These are phyloP conservation scores for Xiphophorus birchmanni DNA, from an alignment of 2,797 vertebrate genomes.

Conservation along the genomic window DNA sequence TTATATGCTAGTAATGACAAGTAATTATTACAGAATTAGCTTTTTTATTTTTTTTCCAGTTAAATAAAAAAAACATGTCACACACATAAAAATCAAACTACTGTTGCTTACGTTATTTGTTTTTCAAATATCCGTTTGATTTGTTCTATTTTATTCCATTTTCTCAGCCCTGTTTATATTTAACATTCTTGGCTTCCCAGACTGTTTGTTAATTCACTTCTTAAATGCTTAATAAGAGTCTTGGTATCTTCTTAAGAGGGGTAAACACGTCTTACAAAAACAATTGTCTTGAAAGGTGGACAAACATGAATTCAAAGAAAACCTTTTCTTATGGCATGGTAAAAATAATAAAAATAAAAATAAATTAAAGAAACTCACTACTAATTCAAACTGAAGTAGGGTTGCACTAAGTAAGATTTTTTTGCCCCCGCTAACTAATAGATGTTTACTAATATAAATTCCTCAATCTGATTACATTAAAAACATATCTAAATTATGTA, in stretches of 20 bases:
- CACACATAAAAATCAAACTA: background rate
- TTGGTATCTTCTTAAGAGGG: background rate
- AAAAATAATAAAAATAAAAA: background rate
- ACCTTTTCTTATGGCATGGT: background rate
- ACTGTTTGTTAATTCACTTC: background rate
- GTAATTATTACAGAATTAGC: background rate
- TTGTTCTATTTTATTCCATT: background rate
- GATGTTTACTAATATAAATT: background rate
- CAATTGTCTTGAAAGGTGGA: background rate
- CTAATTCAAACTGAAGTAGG: background rate
- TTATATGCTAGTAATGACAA: background rate
- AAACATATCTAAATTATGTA: no score
- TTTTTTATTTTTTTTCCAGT: background rate
- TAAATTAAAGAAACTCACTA: background rate
- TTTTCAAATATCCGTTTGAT: background rate
- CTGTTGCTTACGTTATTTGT: background rate
- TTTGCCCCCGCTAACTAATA: background rate
- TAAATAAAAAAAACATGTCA: background rate
- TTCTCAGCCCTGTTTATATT: background rate
- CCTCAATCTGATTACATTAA: no score
- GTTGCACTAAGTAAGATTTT: background rate
- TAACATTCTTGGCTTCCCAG: background rate
- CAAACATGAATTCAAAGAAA: background rate
- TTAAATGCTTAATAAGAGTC: background rate
- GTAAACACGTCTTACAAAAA: background rate